Percentiles rank a stretch among this genome's conserved stretches.
These are phyloP conservation scores for Sarcophaga bullata DNA, from an alignment of 1,140 invertebrate species.

Conservation along the genomic window DNA sequence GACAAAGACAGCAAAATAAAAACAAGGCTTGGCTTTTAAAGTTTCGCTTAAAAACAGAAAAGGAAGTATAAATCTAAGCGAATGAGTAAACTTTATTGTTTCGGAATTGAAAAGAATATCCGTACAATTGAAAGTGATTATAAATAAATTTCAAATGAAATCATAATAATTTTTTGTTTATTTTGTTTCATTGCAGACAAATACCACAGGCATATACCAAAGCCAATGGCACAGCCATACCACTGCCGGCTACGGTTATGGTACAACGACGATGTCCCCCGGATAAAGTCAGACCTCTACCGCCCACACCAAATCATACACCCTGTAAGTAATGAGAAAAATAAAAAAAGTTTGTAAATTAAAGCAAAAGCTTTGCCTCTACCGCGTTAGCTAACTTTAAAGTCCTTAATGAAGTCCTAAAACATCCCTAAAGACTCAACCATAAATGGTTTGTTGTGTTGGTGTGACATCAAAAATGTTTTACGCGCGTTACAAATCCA, in stretches of 20 bases:
- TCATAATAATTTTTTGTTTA: background rate
- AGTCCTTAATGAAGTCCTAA: background rate
- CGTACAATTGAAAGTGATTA: background rate
- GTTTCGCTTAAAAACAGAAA: background rate
- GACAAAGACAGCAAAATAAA: background rate
- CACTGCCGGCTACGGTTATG: constrained; percentile 77
- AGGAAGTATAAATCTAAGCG: constrained; percentile 12
- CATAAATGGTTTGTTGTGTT: background rate
- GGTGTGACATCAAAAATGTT: background rate
- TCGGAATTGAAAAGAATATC: background rate
- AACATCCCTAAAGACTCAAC: background rate
- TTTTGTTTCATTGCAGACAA: constrained; percentile 68
- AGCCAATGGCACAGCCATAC: constrained; percentile 75
- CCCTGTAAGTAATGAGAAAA: constrained; percentile 62
- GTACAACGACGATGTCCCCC: constrained; percentile 78
- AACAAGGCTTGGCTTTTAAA: background rate
- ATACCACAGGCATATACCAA: constrained; percentile 71
- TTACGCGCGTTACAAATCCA: background rate
- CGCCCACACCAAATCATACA: constrained; percentile 71
- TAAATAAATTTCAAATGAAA: background rate
- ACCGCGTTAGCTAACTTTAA: background rate
- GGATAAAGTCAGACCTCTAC: constrained; percentile 78
- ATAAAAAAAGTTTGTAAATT: background rate
- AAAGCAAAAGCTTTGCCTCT: background rate
- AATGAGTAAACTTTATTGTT: too few relatives aligned